phyloP scores from a whole-genome alignment of 2,113 vertebrate species.

The Hymenochirus boettgeri region DNA sequence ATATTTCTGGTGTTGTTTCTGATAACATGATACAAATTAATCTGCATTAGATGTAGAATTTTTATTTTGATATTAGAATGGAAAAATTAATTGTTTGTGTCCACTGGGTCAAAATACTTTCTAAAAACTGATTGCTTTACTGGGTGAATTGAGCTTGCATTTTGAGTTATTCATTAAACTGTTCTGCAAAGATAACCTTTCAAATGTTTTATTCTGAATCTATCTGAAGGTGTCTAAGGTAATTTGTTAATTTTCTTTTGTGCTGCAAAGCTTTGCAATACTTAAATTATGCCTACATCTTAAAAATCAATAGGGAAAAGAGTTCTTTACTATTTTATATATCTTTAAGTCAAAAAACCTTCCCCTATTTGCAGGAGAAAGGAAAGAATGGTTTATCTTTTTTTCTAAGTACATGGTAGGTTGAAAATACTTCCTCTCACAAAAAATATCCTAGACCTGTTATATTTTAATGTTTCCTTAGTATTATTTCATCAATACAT shows the following conservation, averaged over 20 bases:
- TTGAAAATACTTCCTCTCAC: too few relatives aligned
- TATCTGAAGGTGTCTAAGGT: constrained; percentile 59
- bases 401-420: too few relatives aligned
- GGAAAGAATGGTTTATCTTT: background rate
- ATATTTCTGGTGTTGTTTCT: constrained; percentile 59
- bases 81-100: constrained; percentile 74
- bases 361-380: background rate
- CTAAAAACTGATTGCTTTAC: constrained; percentile 72
- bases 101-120: constrained; percentile 70
- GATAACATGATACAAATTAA: constrained; percentile 64
- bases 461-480: too few relatives aligned
- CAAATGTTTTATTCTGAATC: constrained; percentile 67
- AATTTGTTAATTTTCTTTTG: constrained; percentile 52
- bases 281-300: constrained; percentile 38
- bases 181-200: constrained; percentile 60
- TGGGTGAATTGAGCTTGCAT: constrained; percentile 80
- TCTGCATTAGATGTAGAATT: constrained; percentile 72
- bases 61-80: constrained; percentile 79
- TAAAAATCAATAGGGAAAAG: background rate
- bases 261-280: too few relatives aligned
- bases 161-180: constrained; percentile 82
- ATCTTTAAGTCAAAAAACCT: background rate
- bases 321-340: background rate
- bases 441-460: too few relatives aligned
- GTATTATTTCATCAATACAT: too few relatives aligned